Conservation (phyloP, 2,888 invertebrate genomes). For the Dasysyrphus albostriatus region DNA sequence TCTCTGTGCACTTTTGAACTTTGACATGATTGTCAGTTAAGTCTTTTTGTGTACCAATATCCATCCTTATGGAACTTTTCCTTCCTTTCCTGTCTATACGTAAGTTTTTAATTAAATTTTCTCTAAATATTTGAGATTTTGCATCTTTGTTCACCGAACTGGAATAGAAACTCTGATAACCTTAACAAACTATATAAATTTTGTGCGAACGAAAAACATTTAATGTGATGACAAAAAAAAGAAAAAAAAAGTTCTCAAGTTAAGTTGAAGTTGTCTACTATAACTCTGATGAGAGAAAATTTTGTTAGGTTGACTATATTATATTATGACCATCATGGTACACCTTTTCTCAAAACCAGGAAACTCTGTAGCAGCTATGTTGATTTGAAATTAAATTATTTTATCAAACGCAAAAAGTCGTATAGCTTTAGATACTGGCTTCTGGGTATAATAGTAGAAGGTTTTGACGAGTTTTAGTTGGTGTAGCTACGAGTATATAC, state of each 20-base stretch:
- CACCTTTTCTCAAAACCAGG: conserved; percentile 19
- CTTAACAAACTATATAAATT: conserved; percentile 5
- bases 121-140: conserved; percentile 45
- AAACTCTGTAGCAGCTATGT: not conserved
- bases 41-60: not conserved
- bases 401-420: conserved; percentile 7
- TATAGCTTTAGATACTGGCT: not conserved
- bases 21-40: conserved; percentile 21
- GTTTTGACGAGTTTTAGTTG: not conserved
- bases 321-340: conserved; percentile 11
- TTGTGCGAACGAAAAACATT: conserved; percentile 21
- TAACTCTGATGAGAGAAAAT: not conserved
- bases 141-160: conserved; percentile 9
- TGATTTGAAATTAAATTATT: conserved; percentile 25
- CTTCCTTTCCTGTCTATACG: not conserved
- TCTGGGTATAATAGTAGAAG: not conserved
- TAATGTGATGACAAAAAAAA: not conserved
- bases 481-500: not conserved
- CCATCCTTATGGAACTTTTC: not conserved
- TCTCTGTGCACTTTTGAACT: conserved; percentile 3
- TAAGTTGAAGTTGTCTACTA: conserved; percentile 31
- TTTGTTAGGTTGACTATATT: conserved; percentile 18
- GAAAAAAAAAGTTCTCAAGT: conserved; percentile 30
- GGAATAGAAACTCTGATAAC: conserved; percentile 15
- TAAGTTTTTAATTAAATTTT: conserved; percentile 68